Evolutionary conservation across 2,888 invertebrate genomes (phyloP).

Genomic region (Chironomus tentans): DNA sequence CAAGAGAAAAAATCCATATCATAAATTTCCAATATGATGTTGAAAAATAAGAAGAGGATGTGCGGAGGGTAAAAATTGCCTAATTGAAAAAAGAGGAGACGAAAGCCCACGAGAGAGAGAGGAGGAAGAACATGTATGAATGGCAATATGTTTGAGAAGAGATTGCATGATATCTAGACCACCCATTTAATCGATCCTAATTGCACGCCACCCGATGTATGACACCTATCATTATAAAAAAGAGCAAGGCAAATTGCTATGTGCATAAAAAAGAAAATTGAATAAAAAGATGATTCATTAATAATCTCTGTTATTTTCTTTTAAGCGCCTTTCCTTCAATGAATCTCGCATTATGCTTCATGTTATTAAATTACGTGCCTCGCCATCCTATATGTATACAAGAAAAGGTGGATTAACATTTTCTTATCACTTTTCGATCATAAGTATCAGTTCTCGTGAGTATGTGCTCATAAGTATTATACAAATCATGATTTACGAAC

Average conservation of each 20-base stretch:
- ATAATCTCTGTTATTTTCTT: background rate
- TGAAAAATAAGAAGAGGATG: no score
- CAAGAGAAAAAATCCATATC: slow-evolving; percentile 15
- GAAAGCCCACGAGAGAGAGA: background rate
- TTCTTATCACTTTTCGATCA: slow-evolving; percentile 18
- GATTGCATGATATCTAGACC: slow-evolving; percentile 18
- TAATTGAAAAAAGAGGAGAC: slow-evolving; percentile 18
- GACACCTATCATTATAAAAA: slow-evolving; percentile 22
- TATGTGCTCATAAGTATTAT: background rate
- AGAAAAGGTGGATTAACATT: background rate
- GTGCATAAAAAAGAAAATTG: background rate
- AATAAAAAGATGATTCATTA: slow-evolving; percentile 6
- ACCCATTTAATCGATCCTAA: slow-evolving; percentile 26
- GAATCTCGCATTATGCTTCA: background rate
- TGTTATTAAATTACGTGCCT: background rate
- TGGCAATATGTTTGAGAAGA: background rate
- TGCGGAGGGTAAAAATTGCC: background rate
- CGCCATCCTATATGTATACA: background rate
- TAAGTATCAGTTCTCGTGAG: background rate
- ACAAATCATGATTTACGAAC: slow-evolving; percentile 14
- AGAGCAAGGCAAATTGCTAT: background rate
- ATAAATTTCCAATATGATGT: slow-evolving; percentile 5
- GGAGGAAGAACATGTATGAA: background rate
- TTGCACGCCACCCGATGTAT: slow-evolving; percentile 24
- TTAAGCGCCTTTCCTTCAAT: background rate